phyloP scores from a whole-genome alignment of 2,888 invertebrate species.

The Yponomeuta evonymella region DNA sequence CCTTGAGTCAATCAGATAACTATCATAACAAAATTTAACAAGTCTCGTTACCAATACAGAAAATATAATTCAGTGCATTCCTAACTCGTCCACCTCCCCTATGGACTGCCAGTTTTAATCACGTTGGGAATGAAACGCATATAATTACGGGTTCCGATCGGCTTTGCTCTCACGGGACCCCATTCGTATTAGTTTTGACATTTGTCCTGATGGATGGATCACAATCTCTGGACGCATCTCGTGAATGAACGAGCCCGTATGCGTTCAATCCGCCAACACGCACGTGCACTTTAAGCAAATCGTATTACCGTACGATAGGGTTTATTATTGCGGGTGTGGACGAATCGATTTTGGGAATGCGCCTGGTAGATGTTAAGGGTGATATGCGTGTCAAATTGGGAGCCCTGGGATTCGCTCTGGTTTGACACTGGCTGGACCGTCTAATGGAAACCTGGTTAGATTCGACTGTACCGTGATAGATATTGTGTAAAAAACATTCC shows the following conservation, averaged over 20 bases:
- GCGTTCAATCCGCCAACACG: slow-evolving; percentile 22
- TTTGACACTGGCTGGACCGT: slow-evolving; percentile 55
- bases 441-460: slow-evolving; percentile 44
- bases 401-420: slow-evolving; percentile 44
- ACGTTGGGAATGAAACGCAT: slow-evolving; percentile 63
- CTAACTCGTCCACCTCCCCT: slow-evolving; percentile 39
- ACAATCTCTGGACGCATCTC: slow-evolving; percentile 68
- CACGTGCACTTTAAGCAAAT: neutral
- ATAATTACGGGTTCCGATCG: slow-evolving; percentile 60
- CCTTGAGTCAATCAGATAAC: neutral
- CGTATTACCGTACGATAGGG: slow-evolving; percentile 23
- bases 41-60: slow-evolving; percentile 5
- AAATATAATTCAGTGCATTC: neutral
- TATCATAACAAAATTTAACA: neutral
- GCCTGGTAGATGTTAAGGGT: slow-evolving; percentile 39
- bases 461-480: slow-evolving; percentile 32
- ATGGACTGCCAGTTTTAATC: slow-evolving; percentile 73
- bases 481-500: neutral
- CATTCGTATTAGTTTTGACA: slow-evolving; percentile 74
- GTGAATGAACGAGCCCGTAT: slow-evolving; percentile 66
- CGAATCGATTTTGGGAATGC: neutral
- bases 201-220: slow-evolving; percentile 72
- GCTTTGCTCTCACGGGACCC: slow-evolving; percentile 65
- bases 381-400: slow-evolving; percentile 66
- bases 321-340: slow-evolving; percentile 23